Evolutionary conservation across 1,140 invertebrate species (phyloP).

Genomic region (Listronotus bonariensis): DNA sequence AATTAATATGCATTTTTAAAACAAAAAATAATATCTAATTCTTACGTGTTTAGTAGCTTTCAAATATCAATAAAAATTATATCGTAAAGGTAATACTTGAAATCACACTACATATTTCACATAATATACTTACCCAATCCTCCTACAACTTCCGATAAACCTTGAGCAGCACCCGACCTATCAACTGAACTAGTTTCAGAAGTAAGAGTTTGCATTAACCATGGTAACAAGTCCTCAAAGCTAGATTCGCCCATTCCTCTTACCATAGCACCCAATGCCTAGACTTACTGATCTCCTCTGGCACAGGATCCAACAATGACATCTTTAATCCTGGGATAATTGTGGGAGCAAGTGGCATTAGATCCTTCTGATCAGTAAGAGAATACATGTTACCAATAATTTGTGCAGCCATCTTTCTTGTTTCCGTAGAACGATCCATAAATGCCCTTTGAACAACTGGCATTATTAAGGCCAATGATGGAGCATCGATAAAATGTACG

Average conservation of each 20-base stretch:
- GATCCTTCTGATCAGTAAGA: slow-evolving; percentile 97
- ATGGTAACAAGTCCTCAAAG: slow-evolving; percentile 94
- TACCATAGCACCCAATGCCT: slow-evolving; percentile 97
- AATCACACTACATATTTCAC: not conserved
- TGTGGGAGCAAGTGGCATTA: slow-evolving; percentile 89
- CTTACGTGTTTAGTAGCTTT: no score
- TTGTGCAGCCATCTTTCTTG: slow-evolving; percentile 97
- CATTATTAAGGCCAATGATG: slow-evolving; percentile 98
- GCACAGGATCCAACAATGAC: slow-evolving; percentile 96
- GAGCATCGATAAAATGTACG: slow-evolving; percentile 99
- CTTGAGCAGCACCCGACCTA: slow-evolving; percentile 97
- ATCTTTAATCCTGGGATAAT: slow-evolving; percentile 97
- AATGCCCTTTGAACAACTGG: slow-evolving; percentile 97
- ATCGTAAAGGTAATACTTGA: not conserved
- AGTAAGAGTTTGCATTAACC: slow-evolving; percentile 98
- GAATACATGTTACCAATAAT: slow-evolving; percentile 99
- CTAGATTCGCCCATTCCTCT: slow-evolving; percentile 93
- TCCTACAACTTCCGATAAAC: slow-evolving; percentile 91
- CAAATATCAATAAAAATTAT: no score
- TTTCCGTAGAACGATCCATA: slow-evolving; percentile 95
- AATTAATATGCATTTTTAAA: no score
- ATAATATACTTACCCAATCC: slow-evolving; percentile 64
- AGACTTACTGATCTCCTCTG: slow-evolving; percentile 89
- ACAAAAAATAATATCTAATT: no score
- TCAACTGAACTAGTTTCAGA: slow-evolving; percentile 95